Evolutionary conservation across 2,113 vertebrate species (phyloP), one percentile per base, ranked within the genome.

Genomic region (Ramphastos sulfuratus): DNA sequence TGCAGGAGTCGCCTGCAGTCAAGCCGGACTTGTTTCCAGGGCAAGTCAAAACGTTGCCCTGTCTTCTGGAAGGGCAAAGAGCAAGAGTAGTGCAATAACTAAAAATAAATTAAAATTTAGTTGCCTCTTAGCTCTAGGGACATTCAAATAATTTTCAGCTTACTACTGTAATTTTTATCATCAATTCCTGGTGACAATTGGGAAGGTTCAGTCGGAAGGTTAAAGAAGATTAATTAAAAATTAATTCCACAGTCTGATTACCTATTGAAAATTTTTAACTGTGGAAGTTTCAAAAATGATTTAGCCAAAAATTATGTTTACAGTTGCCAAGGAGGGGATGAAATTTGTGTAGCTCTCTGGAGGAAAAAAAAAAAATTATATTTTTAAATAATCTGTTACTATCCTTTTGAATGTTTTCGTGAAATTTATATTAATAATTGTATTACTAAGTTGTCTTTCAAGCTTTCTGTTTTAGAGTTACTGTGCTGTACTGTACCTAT

Each of bases 31-130:
- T 80, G 54, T 88, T 92, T 87, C 72, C 77, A 75, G 58, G 52
- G 81, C 30, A 78, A 78, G 30, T 21, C 33, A 37, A 89, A 92
- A 69, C 20, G 50, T 58, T 87, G 48, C 35, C 72, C 35, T 78
- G 30, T 31, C 73, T 94, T 85, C 63, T 77, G 14, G n/a, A 85
- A 92, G 61, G 82, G 50, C 54, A 46, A 91, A 94, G 69, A 87
- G 39, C 39, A 66, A 46, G n/a, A 91, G 59, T 1, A 72, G 27
- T 27, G 5, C 27, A 88, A 71, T 48, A 79, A 39, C 30, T 39
- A 28, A 91, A 87, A 67, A n/a, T 6, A 82, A 85, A n/a, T 67
- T 80, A 46, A 78, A 74, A 74, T 73, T 33, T 42, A 66, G 25
- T n/a, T 74, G 33, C 3, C 17, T 60, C 23, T 64, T 39, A 52